phyloP scores from a whole-genome alignment of 2,888 invertebrate genomes.

The Andrena hattorfiana region DNA sequence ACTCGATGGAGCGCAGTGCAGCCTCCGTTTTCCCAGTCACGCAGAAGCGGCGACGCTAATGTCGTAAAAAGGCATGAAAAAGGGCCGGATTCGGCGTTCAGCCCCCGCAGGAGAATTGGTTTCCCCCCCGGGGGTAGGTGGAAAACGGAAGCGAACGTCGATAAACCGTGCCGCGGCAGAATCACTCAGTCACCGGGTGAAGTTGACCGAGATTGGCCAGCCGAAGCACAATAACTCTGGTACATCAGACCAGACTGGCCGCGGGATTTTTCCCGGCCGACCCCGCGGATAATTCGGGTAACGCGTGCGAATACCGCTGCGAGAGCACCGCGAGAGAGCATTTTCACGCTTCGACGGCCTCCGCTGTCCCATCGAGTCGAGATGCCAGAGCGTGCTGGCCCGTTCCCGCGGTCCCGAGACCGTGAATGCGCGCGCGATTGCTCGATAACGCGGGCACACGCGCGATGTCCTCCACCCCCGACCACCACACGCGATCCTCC shows the following conservation, averaged over 20 bases:
- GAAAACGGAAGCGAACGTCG: slow-evolving; percentile 65
- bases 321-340: slow-evolving; percentile 51
- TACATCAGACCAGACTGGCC: slow-evolving; percentile 58
- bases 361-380: slow-evolving; percentile 67
- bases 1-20: neutral
- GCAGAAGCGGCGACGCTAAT: slow-evolving; percentile 8
- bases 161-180: slow-evolving; percentile 68
- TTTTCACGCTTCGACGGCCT: slow-evolving; percentile 67
- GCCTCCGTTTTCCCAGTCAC: slow-evolving; percentile 23
- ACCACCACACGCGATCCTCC: neutral
- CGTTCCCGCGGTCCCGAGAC: slow-evolving; percentile 35
- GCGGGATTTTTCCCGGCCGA: slow-evolving; percentile 57
- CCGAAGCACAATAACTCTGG: slow-evolving; percentile 72
- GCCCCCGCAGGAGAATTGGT: slow-evolving; percentile 54
- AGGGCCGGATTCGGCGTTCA: slow-evolving; percentile 19
- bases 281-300: slow-evolving; percentile 53
- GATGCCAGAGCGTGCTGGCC: slow-evolving; percentile 47
- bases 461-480: slow-evolving; percentile 19
- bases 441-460: slow-evolving; percentile 45
- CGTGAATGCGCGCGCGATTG: slow-evolving; percentile 42
- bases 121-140: slow-evolving; percentile 38
- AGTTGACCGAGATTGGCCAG: slow-evolving; percentile 71
- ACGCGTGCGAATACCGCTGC: slow-evolving; percentile 52
- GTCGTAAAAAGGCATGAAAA: slow-evolving; percentile 50
- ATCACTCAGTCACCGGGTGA: slow-evolving; percentile 66